A percentile compares a stretch with the other conserved stretches of the same genome.
These are phyloP conservation scores for Genyomyrus donnyi DNA, from an alignment of 2,113 vertebrate species.

Conservation along the genomic window DNA sequence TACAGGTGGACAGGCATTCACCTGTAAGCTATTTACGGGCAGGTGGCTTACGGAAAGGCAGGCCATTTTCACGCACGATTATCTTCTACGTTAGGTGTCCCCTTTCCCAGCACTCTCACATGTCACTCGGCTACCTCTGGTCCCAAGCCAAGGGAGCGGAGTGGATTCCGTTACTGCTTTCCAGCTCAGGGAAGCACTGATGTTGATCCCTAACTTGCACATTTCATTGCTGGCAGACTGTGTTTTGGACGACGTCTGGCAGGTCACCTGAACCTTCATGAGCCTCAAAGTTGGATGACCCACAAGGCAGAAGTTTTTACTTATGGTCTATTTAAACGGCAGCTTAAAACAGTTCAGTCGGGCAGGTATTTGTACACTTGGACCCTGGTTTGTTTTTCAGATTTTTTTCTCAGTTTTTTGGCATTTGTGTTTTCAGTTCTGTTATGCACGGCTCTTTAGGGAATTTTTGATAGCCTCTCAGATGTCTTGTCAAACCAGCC, in stretches of 20 bases:
- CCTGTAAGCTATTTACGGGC: not conserved
- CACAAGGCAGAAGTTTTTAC: not conserved
- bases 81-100: not conserved
- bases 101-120: not conserved
- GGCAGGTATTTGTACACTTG: not conserved
- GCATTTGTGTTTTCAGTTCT: not conserved
- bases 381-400: not conserved
- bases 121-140: not conserved
- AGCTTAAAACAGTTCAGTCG: not conserved
- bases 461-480: not conserved
- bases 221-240: not conserved
- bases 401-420: not conserved
- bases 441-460: not conserved
- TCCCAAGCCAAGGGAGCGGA: not conserved
- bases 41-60: not conserved
- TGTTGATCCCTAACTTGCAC: not conserved
- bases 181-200: not conserved
- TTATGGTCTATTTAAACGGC: not conserved
- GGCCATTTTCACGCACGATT: not conserved
- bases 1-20: not conserved
- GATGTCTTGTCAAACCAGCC: conserved; percentile 2
- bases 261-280: not conserved
- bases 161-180: conserved; percentile 2
- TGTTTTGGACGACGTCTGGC: not conserved
- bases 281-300: not conserved